Base-by-base conservation (phyloP, 2,113 vertebrate species). In the Melanocharis versteri region DNA sequence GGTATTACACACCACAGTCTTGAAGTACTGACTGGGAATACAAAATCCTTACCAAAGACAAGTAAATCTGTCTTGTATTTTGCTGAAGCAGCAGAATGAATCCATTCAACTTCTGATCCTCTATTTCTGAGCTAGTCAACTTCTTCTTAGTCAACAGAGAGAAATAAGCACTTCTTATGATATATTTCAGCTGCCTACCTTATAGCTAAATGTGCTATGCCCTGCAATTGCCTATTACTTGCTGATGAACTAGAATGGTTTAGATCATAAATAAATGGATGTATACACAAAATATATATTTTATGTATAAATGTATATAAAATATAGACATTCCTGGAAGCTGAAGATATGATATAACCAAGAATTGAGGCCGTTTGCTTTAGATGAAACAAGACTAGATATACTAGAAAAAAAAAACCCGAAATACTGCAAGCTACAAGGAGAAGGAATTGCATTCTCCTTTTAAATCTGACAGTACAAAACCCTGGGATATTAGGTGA, bases 391-490 rank as follows among this genome's bases (percentile, higher is more conserved):
- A 88, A 72, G 26, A 73, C 26, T 64, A 21, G 24, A 45, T 81
- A 39, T 45, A 17, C 13, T 47, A 26, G n/a, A 1, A 24, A 42
- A 1, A 24, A 42, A 69, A 82, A n/a, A 1, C 2, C 0, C 3
- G 37, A 79, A 80, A 66, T 71, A n/a, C 10, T 56, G 53, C 85
- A 90, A 76, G 39, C 28, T 44, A 42, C 30, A 53, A 10, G 10
- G 31, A 76, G 83, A 54, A 9, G 15, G 15, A 95, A 82, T 40
- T 90, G 6, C 3, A 54, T 64, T 79, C 5, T 82, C 21, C 50
- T 75, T 81, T 90, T 65, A 76, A 33, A 20, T 83, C 45, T 75
- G 40, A 65, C 40, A 69, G 19, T 73, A 76, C 2, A 70, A 93
- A 91, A 71, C 10, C 2, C 4, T 72, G 50, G 8, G 31, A 61